phyloP scores from a whole-genome alignment of 2,797 vertebrate species.

The Sebastolobus alascanus region DNA sequence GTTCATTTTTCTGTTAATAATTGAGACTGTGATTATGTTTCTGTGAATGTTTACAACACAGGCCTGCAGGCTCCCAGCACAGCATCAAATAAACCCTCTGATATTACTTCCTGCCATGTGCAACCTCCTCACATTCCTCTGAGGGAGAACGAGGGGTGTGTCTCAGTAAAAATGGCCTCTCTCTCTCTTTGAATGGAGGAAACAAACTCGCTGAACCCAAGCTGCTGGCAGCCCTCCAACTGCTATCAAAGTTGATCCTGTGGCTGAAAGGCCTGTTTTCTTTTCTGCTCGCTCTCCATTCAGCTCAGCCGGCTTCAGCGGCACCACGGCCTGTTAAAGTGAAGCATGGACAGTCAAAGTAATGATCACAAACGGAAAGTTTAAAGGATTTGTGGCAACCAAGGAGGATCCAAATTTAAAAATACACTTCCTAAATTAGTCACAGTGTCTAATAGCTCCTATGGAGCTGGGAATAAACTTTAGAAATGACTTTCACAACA shows the following conservation, averaged over 20 bases:
- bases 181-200: conserved; percentile 52
- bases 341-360: background rate
- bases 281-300: conserved; percentile 35
- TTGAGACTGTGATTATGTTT: conserved; percentile 5
- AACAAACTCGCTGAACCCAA: conserved; percentile 71
- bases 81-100: conserved; percentile 47
- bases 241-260: conserved; percentile 70
- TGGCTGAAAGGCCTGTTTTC: conserved; percentile 68
- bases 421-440: background rate
- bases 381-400: background rate
- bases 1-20: background rate
- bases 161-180: conserved; percentile 22
- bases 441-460: background rate
- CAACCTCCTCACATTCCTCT: conserved; percentile 68
- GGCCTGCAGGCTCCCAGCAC: conserved; percentile 10
- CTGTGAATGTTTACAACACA: conserved; percentile 14
- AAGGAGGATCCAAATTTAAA: background rate
- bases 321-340: background rate
- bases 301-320: conserved; percentile 16
- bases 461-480: background rate
- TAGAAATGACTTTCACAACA: background rate
- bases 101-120: conserved; percentile 65
- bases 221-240: conserved; percentile 61
- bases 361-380: background rate
- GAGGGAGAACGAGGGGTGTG: conserved; percentile 25